Percentiles rank a stretch among this genome's conserved stretches.
Conservation (phyloP, 2,113 vertebrate species). For the Scalopus aquaticus region DNA sequence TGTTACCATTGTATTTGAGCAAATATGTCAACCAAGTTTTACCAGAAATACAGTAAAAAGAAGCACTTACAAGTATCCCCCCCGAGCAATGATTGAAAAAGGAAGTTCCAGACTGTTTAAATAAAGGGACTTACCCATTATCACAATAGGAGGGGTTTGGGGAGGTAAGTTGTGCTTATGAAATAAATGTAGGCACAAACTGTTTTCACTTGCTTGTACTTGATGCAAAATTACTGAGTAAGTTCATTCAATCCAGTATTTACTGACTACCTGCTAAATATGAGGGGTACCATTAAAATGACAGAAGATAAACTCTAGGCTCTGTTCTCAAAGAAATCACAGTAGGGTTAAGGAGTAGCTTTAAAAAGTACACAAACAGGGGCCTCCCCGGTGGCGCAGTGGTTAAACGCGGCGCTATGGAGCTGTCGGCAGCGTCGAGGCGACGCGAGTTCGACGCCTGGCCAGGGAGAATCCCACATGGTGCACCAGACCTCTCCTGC, state of each 20-base stretch:
- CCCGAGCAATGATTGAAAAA: background rate
- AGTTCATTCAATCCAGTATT: slow-evolving; percentile 18
- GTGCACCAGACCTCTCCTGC: too few species aligned
- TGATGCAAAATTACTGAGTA: background rate
- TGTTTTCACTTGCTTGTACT: background rate
- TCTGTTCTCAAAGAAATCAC: background rate
- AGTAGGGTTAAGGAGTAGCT: background rate
- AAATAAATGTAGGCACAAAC: background rate
- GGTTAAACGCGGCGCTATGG: too few species aligned
- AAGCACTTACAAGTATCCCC: background rate
- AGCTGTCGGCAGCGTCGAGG: too few species aligned
- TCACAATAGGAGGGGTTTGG: background rate
- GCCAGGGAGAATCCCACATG: too few species aligned
- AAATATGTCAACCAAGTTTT: background rate
- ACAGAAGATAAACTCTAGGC: background rate
- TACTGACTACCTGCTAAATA: slow-evolving; percentile 34
- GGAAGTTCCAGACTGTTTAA: background rate
- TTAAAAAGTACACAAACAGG: background rate
- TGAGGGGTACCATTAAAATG: background rate
- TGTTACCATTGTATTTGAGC: background rate
- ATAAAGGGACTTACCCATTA: background rate
- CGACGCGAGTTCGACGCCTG: too few species aligned
- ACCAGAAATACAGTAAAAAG: background rate
- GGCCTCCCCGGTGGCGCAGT: too few species aligned
- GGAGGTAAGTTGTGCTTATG: background rate